These are phyloP conservation scores for Drosophila melanosoma DNA, from an alignment of 2,888 invertebrate species.

Conservation along the genomic window DNA sequence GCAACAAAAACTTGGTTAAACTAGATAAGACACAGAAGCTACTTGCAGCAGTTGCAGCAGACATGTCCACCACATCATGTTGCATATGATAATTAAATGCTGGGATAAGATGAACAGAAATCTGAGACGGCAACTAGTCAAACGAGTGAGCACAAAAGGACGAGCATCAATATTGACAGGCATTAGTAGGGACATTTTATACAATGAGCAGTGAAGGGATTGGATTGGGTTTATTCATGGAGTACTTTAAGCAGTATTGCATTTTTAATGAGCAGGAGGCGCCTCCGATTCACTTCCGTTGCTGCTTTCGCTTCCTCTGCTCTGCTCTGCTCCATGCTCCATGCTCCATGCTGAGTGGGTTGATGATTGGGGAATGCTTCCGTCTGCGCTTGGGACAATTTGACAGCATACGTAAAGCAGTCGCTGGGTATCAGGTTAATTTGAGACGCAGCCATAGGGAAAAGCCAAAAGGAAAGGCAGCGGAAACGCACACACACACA, in stretches of 20 bases:
- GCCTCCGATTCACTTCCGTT: slow-evolving; percentile 68
- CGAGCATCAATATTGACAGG: slow-evolving; percentile 69
- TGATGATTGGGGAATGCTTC: slow-evolving; percentile 73
- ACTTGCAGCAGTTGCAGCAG: slow-evolving; percentile 17
- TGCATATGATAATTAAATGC: slow-evolving; percentile 33
- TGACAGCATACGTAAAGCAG: slow-evolving; percentile 59
- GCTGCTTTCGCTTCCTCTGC: slow-evolving; percentile 52
- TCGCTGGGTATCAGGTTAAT: slow-evolving; percentile 68
- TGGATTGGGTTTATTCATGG: slow-evolving; percentile 19
- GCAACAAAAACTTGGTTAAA: slow-evolving; percentile 22
- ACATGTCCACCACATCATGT: slow-evolving; percentile 1
- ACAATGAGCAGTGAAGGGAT: slow-evolving; percentile 55
- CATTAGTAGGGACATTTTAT: slow-evolving; percentile 70
- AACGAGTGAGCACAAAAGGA: slow-evolving; percentile 35
- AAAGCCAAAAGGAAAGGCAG: slow-evolving; percentile 63
- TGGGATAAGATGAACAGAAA: not conserved
- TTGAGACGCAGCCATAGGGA: slow-evolving; percentile 62
- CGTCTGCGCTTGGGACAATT: slow-evolving; percentile 69
- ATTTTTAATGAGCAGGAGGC: slow-evolving; percentile 81
- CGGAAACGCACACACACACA: slow-evolving; percentile 51
- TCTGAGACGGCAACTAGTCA: slow-evolving; percentile 3
- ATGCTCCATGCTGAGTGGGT: slow-evolving; percentile 18
- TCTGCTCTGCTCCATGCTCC: slow-evolving; percentile 20
- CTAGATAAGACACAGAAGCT: not conserved
- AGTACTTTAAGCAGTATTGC: slow-evolving; percentile 53